Base-by-base conservation (phyloP, 2,113 vertebrate species). In the Indicator indicator region DNA sequence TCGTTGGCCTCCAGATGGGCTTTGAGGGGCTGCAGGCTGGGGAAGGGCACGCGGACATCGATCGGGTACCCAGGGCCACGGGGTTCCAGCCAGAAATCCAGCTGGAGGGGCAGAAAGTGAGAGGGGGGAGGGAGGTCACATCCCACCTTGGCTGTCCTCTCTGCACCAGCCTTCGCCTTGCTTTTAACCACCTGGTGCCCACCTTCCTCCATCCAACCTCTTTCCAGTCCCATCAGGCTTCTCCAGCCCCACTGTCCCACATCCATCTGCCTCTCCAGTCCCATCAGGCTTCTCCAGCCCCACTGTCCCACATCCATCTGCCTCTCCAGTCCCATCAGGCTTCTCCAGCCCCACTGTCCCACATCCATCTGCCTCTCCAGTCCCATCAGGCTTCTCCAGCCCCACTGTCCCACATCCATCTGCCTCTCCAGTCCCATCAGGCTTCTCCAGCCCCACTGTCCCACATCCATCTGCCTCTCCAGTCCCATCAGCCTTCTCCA, bases 61-160 rank as follows among this genome's bases (percentile, higher is more conserved):
- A 98, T 83, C 1, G 97, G 96, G 1, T 36, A 1, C 1, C 94
- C 94, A 0, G 72, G 80, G 20, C 14, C 36, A 0, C 67, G 52
- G 9, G 98, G 97, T 10, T 50, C 50, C 40, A 86, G 58, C 98
- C 98, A 98, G 95, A 98, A 98, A 93, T 98, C 98, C 96, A 98
- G 81, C 98, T 98, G 95, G 62, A 40, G 24, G 6, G 18, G 72
- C 16, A 38, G 10, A 44, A 71, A n/a, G 6, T 2, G 1, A 7
- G 8, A 12, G 0, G 3, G 0, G 4, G 5, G 27, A 23, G 42
- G 6, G n/a, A n/a, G n/a, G n/a, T 6, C 0, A 1, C 44, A 40
- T 44, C 30, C 18, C 2, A 7, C 71, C 21, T 42, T 0, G 0
- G 27, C 1, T 59, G 12, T 2, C 11, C 20, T 14, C 16, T 3